phyloP scores from a whole-genome alignment of 2,797 vertebrate genomes.

The Squalus acanthias region DNA sequence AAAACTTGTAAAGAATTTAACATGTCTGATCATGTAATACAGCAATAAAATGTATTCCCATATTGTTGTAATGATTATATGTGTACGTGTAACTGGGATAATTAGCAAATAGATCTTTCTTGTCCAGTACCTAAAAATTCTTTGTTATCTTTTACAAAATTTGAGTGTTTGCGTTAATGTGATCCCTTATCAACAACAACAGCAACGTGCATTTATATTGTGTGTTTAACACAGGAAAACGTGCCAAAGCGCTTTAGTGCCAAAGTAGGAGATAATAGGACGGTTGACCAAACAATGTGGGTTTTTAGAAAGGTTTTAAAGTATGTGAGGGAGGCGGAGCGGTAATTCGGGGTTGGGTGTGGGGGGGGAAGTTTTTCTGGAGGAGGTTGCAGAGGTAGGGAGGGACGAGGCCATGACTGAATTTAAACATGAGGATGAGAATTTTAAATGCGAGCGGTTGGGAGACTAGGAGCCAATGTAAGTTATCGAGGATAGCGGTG shows the following conservation, averaged over 20 bases:
- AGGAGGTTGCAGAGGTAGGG: neutral
- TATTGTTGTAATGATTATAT: neutral
- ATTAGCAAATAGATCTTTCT: neutral
- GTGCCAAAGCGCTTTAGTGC: neutral
- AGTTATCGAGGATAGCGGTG: neutral
- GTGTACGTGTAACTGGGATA: neutral
- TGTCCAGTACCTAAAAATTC: neutral
- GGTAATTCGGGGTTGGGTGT: neutral
- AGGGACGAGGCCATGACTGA: neutral
- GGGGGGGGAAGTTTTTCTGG: neutral
- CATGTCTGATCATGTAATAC: neutral
- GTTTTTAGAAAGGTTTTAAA: neutral
- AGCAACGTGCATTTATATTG: neutral
- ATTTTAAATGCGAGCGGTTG: neutral
- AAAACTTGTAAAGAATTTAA: neutral
- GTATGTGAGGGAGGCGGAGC: neutral
- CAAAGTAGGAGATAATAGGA: neutral
- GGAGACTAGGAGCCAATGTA: neutral
- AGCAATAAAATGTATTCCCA: neutral
- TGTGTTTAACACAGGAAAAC: neutral
- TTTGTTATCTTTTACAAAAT: too few relatives aligned
- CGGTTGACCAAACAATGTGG: neutral
- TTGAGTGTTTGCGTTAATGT: too few relatives aligned
- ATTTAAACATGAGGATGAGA: neutral
- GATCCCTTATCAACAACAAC: neutral